These are phyloP conservation scores for Sternotherus odoratus DNA, from an alignment of 2,797 vertebrate genomes.

Conservation along the genomic window DNA sequence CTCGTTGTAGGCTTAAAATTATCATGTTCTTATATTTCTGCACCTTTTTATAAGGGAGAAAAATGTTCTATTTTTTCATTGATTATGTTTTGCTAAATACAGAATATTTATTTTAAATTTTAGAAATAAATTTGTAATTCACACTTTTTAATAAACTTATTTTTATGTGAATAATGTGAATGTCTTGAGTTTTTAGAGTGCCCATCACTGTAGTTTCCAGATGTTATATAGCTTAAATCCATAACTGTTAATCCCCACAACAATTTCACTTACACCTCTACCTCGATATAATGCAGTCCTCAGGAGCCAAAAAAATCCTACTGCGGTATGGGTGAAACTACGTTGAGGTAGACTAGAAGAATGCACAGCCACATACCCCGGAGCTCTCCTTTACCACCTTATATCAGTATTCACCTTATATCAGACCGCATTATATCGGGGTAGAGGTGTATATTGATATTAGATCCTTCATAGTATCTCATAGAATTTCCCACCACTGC, in stretches of 20 bases:
- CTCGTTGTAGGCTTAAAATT: constrained; percentile 56
- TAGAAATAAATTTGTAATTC: constrained; percentile 72
- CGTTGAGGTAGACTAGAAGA: too few species aligned
- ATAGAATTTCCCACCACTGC: background rate
- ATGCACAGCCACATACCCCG: too few species aligned
- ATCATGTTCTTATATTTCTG: constrained; percentile 68
- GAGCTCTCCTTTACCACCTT: too few species aligned
- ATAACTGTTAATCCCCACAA: background rate
- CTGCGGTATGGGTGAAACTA: too few species aligned
- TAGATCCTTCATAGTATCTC: background rate
- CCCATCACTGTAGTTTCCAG: background rate
- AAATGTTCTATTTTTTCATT: constrained; percentile 78
- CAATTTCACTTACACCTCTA: background rate
- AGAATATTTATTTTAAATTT: constrained; percentile 71
- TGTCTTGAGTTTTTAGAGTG: background rate
- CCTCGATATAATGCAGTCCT: too few species aligned
- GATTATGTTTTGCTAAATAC: constrained; percentile 63
- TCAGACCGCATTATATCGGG: too few species aligned
- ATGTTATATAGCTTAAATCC: background rate
- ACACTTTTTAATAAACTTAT: background rate
- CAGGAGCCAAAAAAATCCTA: too few species aligned
- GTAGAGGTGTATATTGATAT: background rate
- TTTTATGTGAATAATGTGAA: constrained; percentile 14
- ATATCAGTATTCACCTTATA: too few species aligned
- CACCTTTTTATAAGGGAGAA: constrained; percentile 68